phyloP scores from a whole-genome alignment of 64 coral and sea anemone genomes.

The Dendronephthya gigantea region DNA sequence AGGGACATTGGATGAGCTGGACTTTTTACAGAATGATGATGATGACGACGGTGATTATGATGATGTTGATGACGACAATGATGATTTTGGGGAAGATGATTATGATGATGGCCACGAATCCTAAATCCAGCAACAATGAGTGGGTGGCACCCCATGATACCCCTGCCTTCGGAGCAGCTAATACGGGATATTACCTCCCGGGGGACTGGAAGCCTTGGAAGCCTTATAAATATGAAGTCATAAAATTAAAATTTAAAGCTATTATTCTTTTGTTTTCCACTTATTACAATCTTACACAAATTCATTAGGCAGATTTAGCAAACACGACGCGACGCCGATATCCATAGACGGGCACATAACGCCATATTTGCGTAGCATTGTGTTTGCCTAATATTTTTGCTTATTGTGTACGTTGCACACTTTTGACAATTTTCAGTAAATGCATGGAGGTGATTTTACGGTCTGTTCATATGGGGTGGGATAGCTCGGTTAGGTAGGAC shows the following conservation, averaged over 20 bases:
- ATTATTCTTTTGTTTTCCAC: neutral
- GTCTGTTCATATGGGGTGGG: too few species aligned
- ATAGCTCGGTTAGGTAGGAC: neutral
- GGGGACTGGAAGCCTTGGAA: constrained; percentile 13
- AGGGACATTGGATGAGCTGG: neutral
- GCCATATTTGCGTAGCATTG: neutral
- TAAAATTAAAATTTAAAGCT: neutral
- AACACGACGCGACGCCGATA: neutral
- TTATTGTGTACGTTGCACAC: neutral
- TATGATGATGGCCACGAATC: neutral
- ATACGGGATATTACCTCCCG: neutral
- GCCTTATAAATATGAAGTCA: neutral
- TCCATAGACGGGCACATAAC: neutral
- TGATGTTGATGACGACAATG: neutral
- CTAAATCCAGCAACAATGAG: constrained; percentile 15
- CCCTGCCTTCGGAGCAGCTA: neutral
- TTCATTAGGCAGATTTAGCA: neutral
- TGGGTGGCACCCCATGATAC: too few species aligned
- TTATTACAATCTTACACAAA: neutral
- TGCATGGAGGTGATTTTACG: too few species aligned
- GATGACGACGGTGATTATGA: neutral
- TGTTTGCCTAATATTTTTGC: neutral
- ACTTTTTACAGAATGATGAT: neutral
- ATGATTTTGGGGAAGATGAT: neutral
- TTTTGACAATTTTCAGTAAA: neutral